phyloP scores from a whole-genome alignment of 92 coral and sea anemone species.

The Palythoa caribaeorum region DNA sequence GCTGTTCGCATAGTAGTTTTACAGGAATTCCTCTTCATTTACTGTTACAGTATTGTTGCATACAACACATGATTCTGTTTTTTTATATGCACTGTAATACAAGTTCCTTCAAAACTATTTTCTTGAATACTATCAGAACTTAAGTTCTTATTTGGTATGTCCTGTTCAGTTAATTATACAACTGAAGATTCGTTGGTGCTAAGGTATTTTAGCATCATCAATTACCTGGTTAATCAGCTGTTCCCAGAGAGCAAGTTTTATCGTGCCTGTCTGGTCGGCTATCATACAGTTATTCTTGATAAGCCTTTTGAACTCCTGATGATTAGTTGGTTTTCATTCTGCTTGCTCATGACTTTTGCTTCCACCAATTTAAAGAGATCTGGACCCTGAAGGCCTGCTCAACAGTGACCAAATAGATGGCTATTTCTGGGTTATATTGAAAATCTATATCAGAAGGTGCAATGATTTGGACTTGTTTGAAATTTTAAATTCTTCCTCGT shows the following conservation, averaged over 20 bases:
- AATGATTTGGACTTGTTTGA: slow-evolving; percentile 13
- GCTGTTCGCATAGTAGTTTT: neutral
- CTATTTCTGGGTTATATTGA: neutral
- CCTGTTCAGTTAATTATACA: neutral
- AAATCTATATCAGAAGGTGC: neutral
- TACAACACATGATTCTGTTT: neutral
- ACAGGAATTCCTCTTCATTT: neutral
- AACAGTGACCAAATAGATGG: neutral
- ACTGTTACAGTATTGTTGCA: neutral
- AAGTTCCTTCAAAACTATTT: neutral
- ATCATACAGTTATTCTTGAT: slow-evolving; percentile 10
- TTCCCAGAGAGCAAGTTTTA: too few relatives aligned
- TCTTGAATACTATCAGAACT: neutral
- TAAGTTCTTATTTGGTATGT: neutral
- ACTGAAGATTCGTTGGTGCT: slow-evolving; percentile 30
- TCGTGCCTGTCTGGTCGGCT: neutral
- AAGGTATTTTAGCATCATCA: slow-evolving; percentile 27
- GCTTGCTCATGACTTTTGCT: slow-evolving; percentile 34
- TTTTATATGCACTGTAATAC: neutral
- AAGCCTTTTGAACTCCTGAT: neutral
- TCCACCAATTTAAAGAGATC: neutral
- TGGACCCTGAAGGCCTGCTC: neutral
- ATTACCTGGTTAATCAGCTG: neutral
- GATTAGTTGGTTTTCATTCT: slow-evolving; percentile 6
- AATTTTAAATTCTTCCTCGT: slow-evolving; percentile 25